Conservation (phyloP, 2,888 invertebrate species). For the Zygothrica quintamaculata region DNA sequence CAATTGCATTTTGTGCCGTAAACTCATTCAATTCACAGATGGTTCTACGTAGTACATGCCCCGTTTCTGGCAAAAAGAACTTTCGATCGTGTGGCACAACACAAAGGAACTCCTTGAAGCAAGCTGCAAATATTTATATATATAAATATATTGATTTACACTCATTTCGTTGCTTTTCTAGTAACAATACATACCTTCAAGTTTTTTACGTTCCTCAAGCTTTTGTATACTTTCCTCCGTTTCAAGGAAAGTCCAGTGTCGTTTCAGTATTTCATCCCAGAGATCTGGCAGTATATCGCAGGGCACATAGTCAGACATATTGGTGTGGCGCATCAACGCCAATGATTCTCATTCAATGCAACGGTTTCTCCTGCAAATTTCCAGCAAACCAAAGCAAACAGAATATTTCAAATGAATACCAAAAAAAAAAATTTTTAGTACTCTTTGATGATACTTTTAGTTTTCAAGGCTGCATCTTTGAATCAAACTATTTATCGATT, state of each 20-base stretch:
- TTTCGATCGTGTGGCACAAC: constrained; percentile 92
- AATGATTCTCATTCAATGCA: constrained; percentile 73
- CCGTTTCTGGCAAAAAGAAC: constrained; percentile 91
- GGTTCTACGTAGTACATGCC: constrained; percentile 90
- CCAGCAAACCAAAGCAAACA: constrained; percentile 19
- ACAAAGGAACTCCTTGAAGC: constrained; percentile 91
- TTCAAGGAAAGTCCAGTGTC: constrained; percentile 91
- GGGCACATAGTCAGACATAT: constrained; percentile 85
- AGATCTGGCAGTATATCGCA: constrained; percentile 85
- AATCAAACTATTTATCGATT: constrained; percentile 47
- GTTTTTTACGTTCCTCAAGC: constrained; percentile 89
- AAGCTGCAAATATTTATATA: constrained; percentile 85
- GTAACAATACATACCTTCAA: constrained; percentile 88
- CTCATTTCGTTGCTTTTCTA: no score
- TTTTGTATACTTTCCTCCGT: constrained; percentile 92
- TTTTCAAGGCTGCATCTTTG: constrained; percentile 48
- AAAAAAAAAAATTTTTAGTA: constrained; percentile 28
- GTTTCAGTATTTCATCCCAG: constrained; percentile 90
- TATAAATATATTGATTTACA: no score
- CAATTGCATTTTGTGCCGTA: constrained; percentile 91
- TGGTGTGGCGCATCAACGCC: constrained; percentile 62
- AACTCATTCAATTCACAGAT: constrained; percentile 89
- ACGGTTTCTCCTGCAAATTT: constrained; percentile 56
- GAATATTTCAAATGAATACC: constrained; percentile 19
- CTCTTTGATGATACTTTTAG: background rate